These are phyloP conservation scores for Rhynchomys soricoides DNA, from an alignment of 2,113 vertebrate species.

Conservation along the genomic window DNA sequence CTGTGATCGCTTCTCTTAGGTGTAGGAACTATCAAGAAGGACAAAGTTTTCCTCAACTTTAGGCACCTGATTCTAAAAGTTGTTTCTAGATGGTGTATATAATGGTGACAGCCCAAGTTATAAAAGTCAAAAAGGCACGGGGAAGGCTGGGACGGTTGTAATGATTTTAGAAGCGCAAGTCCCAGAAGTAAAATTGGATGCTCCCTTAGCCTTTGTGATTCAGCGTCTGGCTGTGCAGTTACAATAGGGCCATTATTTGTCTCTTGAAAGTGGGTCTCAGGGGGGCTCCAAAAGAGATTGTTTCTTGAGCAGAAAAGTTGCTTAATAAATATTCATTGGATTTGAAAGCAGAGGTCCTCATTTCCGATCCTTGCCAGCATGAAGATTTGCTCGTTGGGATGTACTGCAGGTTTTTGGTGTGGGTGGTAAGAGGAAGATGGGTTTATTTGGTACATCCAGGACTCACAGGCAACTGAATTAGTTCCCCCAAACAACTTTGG, in stretches of 20 bases:
- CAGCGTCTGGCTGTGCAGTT: slow-evolving; percentile 40
- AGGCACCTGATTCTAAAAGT: slow-evolving; percentile 42
- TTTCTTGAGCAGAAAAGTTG: slow-evolving; percentile 64
- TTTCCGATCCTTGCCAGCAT: slow-evolving; percentile 26
- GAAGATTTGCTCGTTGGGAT: slow-evolving; percentile 33
- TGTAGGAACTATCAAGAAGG: not conserved
- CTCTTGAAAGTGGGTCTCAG: slow-evolving; percentile 39
- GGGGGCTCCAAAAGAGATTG: slow-evolving; percentile 52
- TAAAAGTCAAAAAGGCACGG: slow-evolving; percentile 43
- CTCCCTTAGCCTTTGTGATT: not conserved
- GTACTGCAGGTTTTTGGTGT: not conserved
- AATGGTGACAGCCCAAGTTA: slow-evolving; percentile 9
- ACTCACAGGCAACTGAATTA: slow-evolving; percentile 1
- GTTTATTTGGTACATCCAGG: slow-evolving; percentile 43
- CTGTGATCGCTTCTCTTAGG: not conserved
- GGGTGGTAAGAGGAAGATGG: slow-evolving; percentile 57
- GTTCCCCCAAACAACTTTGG: slow-evolving; percentile 13
- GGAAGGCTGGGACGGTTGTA: slow-evolving; percentile 27
- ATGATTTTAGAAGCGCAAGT: slow-evolving; percentile 42
- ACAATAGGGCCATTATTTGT: slow-evolving; percentile 27
- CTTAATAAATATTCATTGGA: slow-evolving; percentile 78
- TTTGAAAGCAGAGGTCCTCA: slow-evolving; percentile 31
- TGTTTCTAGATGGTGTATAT: slow-evolving; percentile 42
- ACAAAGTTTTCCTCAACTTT: slow-evolving; percentile 55
- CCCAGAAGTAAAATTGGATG: not conserved